These are phyloP conservation scores for Lucifuga dentata DNA, from an alignment of 2,113 vertebrate genomes.

Conservation along the genomic window DNA sequence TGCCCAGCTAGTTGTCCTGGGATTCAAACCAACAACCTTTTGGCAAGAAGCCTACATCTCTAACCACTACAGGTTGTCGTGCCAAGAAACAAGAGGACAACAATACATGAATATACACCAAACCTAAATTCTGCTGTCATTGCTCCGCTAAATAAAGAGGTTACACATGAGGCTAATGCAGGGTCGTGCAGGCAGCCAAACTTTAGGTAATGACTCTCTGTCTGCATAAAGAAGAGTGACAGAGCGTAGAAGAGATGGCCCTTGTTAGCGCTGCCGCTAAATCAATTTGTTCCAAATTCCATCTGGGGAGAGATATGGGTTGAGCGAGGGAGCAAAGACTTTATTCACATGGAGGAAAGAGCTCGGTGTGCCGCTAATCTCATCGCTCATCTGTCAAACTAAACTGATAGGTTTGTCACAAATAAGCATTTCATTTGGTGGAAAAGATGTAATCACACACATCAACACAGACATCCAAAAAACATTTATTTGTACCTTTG, in stretches of 20 bases:
- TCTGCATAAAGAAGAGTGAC: slow-evolving; percentile 47
- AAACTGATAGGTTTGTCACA: slow-evolving; percentile 11
- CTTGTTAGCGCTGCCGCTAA: slow-evolving; percentile 59
- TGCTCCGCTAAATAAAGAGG: slow-evolving; percentile 18
- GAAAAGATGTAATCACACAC: slow-evolving; percentile 29
- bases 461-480: slow-evolving; percentile 7
- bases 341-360: slow-evolving; percentile 20
- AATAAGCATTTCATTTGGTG: slow-evolving; percentile 29
- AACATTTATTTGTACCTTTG: neutral
- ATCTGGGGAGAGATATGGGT: slow-evolving; percentile 33
- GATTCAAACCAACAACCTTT: slow-evolving; percentile 4
- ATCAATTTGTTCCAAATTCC: slow-evolving; percentile 78
- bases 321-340: slow-evolving; percentile 27
- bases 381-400: slow-evolving; percentile 15
- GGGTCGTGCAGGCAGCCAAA: slow-evolving; percentile 27
- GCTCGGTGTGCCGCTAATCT: slow-evolving; percentile 28
- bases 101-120: neutral
- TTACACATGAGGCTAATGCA: slow-evolving; percentile 13
- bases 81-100: slow-evolving; percentile 1
- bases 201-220: slow-evolving; percentile 36
- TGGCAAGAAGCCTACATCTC: neutral
- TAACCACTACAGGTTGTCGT: too few species aligned
- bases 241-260: slow-evolving; percentile 44
- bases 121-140: slow-evolving; percentile 16
- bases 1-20: slow-evolving; percentile 36